Base-by-base conservation (phyloP, 1,140 invertebrate genomes). In the Ganaspis sp. region DNA sequence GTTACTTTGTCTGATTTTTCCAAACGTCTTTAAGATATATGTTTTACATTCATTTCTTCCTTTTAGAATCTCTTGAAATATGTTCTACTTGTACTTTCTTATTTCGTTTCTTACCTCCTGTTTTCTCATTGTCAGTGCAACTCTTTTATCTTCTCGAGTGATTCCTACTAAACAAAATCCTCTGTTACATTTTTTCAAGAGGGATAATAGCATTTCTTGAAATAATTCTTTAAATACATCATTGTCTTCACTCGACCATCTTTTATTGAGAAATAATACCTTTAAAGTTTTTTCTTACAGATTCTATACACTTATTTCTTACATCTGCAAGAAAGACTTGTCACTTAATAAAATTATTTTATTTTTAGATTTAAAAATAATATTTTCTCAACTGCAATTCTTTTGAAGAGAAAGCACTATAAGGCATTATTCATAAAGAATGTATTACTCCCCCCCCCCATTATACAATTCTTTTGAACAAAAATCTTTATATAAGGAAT, bases 41-140 rank as follows among this genome's bases (percentile, higher is more conserved):
- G n/a, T 2, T 0, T 17, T 49, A 11, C 4, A 2, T 45, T 45
- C n/a, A 4, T 45, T 45, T 45, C 17, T 49, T 49, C n/a, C n/a
- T n/a, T 45, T n/a, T 17, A 49, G 8, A 49, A 8, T 49, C n/a
- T 49, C 45, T 1, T 49, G 45, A 49, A 49, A 49, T 49, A 49
- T 49, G 45, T n/a, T 49, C 45, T 49, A 49, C 17, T 49, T 49
- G n/a, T n/a, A 49, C 45, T 49, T 49, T 49, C 17, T n/a, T 17
- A 49, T 49, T 49, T 49, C 17, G n/a, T 49, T n/a, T n/a, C 15
- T 49, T 17, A 49, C 45, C 45, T 49, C 17, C 4, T n/a, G 45
- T n/a, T 49, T 49, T 49, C 17, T 49, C 45, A 49, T n/a, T 49
- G 45, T 49, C 45, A 49, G n/a, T 49, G 45, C 12, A 49, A 49